Percentiles rank a stretch among this genome's conserved stretches.
phyloP scores from a whole-genome alignment of 2,888 invertebrate species.

The Drosophila aldrichi region DNA sequence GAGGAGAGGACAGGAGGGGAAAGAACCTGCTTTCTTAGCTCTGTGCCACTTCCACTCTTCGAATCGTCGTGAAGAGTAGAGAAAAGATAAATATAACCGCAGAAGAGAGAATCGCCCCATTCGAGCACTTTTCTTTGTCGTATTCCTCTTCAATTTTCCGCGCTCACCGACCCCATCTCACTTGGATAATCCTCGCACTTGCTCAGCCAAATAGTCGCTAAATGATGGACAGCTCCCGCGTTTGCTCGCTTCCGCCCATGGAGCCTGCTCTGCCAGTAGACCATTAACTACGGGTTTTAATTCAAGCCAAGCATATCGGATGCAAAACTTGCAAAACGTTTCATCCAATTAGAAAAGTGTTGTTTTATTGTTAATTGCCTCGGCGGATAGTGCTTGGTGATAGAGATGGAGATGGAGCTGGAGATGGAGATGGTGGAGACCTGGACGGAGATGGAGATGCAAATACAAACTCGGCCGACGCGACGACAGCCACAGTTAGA shows the following conservation, averaged over 20 bases:
- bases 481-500: slow-evolving; percentile 25
- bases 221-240: slow-evolving; percentile 6
- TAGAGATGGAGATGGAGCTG: slow-evolving; percentile 5
- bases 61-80: neutral
- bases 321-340: slow-evolving; percentile 79
- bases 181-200: neutral
- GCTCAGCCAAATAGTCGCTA: slow-evolving; percentile 5
- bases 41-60: neutral
- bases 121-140: neutral
- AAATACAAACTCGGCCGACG: slow-evolving; percentile 40
- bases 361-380: slow-evolving; percentile 81
- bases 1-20: neutral
- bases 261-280: slow-evolving; percentile 3
- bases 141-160: too few relatives aligned
- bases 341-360: slow-evolving; percentile 80
- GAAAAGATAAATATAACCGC: neutral
- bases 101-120: neutral
- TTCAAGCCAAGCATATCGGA: slow-evolving; percentile 61
- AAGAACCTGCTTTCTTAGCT: neutral
- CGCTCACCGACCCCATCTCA: neutral
- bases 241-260: neutral
- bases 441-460: slow-evolving; percentile 17
- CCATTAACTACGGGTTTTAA: slow-evolving; percentile 43
- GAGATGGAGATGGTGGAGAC: slow-evolving; percentile 19
- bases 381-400: slow-evolving; percentile 27